These are phyloP conservation scores for Prorops nasuta DNA, from an alignment of 1,140 invertebrate genomes.

Conservation along the genomic window DNA sequence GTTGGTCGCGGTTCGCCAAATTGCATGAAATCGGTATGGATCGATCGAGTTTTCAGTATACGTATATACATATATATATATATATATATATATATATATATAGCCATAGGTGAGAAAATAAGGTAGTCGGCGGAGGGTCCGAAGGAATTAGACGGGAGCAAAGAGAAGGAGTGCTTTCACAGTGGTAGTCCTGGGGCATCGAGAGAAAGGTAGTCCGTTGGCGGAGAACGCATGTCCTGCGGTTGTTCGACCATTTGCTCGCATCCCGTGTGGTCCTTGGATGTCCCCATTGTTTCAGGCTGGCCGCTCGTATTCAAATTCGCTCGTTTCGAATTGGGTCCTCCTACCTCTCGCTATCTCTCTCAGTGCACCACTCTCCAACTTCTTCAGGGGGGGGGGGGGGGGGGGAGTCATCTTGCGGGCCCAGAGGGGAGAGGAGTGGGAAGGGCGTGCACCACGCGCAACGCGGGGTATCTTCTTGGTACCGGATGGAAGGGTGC, in stretches of 20 bases:
- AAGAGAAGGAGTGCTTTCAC: neutral
- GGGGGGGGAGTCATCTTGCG: conserved; percentile 10
- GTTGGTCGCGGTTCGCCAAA: too few species aligned
- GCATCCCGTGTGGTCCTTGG: conserved; percentile 57
- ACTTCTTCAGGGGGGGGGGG: conserved; percentile 2
- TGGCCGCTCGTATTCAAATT: conserved; percentile 32
- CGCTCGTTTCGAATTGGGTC: conserved; percentile 33
- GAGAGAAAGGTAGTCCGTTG: conserved; percentile 28
- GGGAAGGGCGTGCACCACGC: conserved; percentile 13
- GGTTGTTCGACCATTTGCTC: conserved; percentile 58
- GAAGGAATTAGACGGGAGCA: neutral
- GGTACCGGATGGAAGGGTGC: too few species aligned
- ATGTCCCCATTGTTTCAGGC: conserved; percentile 54
- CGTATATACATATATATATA: conserved; percentile 2
- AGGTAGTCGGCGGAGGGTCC: neutral
- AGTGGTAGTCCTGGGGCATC: conserved; percentile 1
- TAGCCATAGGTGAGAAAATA: too few species aligned
- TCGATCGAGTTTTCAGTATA: neutral
- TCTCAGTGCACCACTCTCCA: conserved; percentile 5
- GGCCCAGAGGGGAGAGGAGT: conserved; percentile 3
- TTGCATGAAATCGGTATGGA: too few species aligned
- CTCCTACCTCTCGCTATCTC: conserved; percentile 11
- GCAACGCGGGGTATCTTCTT: too few species aligned
- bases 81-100: conserved; percentile 7
- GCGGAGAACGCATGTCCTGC: conserved; percentile 55